Evolutionary conservation across 2,797 vertebrate species (phyloP).

Genomic region (Centropyge bicolor): DNA sequence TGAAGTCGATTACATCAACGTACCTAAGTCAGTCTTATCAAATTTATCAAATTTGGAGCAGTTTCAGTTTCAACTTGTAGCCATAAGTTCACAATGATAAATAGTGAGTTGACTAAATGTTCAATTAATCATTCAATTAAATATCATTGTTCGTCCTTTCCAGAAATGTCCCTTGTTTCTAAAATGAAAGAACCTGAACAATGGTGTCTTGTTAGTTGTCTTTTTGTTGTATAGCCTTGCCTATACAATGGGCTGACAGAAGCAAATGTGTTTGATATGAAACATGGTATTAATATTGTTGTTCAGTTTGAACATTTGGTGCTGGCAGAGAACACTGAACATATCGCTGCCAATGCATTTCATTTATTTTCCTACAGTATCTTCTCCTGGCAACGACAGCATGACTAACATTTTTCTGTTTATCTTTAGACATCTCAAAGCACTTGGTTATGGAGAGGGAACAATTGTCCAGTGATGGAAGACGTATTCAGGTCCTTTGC

Average conservation of each 20-base stretch:
- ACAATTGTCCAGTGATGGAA: neutral
- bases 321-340: neutral
- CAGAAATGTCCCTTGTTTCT: neutral
- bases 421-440: neutral
- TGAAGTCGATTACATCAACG: neutral
- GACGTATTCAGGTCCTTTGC: neutral
- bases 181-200: neutral
- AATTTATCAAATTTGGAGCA: too few relatives aligned
- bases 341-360: conserved; percentile 4
- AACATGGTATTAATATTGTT: neutral
- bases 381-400: neutral
- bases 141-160: neutral
- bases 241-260: neutral
- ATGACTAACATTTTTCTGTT: neutral
- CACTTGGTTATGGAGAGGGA: neutral
- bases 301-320: too few relatives aligned
- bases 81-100: too few relatives aligned
- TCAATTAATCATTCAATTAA: neutral
- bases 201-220: too few relatives aligned
- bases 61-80: too few relatives aligned
- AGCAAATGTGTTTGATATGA: neutral
- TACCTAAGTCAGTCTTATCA: too few relatives aligned
- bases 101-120: neutral
- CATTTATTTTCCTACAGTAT: neutral
- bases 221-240: too few relatives aligned